Evolutionary conservation across 2,888 invertebrate genomes (phyloP), one percentile per base, ranked within the genome.

Genomic region (Drosophila merina): DNA sequence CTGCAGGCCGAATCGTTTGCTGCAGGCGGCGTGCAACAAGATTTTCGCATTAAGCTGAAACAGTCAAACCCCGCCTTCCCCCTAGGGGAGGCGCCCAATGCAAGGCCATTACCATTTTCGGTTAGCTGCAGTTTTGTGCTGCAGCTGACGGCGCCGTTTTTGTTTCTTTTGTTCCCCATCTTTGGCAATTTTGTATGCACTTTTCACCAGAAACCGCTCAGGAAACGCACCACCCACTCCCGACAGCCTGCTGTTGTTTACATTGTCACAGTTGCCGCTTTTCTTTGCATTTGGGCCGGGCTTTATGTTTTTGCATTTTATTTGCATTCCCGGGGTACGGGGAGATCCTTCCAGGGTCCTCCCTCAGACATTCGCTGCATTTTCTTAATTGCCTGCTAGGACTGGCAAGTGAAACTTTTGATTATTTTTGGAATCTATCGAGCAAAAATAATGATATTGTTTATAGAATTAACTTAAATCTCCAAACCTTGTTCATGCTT

Each of bases 201-300:
- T 82, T 82, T 63, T 83, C 79, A 77, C 77, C 28, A 28, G 28
- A 6, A 28, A 28, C 28, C 70, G 56, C 66, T 63, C 64, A 45
- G 28, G 36, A 9, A 6, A 47, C 49, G 9, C 44, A 20, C n/a
- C 26, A 9, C 51, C 10, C 2, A 5, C 2, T 3, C 44, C 12
- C n/a, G n/a, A 48, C 31, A 67, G 81, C 64, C 87, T 69, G 82
- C 74, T 74, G 86, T 83, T 82, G 82, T 86, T 82, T 82, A 82
- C 82, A 88, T 88, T 82, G 82, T 82, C 82, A 88, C 82, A 88
- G 82, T 82, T 82, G 88, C 77, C 77, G 84, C 83, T 86, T 85
- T 85, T 66, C 69, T 78, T 81, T 79, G 88, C 88, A 88, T 87
- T 83, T 67, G 54, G 55, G 68, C 64, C 75, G 77, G 77, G 71